phyloP scores from a whole-genome alignment of 2,888 invertebrate genomes.

The Falcaria lacertinaria region DNA sequence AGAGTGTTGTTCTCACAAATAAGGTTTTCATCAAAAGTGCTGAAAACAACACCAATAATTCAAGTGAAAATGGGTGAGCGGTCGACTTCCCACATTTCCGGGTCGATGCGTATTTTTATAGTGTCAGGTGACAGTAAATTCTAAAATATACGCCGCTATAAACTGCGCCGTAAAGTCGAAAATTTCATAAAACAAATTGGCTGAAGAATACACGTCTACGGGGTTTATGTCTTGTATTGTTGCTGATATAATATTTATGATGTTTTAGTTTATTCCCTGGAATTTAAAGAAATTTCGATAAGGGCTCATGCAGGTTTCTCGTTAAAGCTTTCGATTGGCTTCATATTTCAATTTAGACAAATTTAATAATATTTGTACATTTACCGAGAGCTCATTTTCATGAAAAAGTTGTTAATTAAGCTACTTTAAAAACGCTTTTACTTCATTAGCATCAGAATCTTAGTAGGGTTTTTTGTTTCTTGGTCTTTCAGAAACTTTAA shows the following conservation, averaged over 20 bases:
- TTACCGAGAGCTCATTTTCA: conserved; percentile 13
- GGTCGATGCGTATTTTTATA: conserved; percentile 34
- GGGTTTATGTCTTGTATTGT: conserved; percentile 11
- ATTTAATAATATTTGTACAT: too few relatives aligned
- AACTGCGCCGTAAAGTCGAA: conserved; percentile 51
- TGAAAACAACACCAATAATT: neutral
- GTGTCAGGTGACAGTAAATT: conserved; percentile 45
- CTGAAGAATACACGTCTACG: conserved; percentile 9
- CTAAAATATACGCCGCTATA: conserved; percentile 54
- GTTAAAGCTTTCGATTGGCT: too few relatives aligned
- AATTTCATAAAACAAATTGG: conserved; percentile 47
- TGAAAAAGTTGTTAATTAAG: too few relatives aligned
- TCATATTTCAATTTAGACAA: too few relatives aligned
- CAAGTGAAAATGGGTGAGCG: conserved; percentile 19
- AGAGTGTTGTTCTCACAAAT: neutral
- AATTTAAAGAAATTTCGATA: too few relatives aligned
- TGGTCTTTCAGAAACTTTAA: too few relatives aligned
- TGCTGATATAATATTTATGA: conserved; percentile 1
- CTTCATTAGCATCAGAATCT: too few relatives aligned
- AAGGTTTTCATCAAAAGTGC: neutral
- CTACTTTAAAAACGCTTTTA: too few relatives aligned
- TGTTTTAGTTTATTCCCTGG: neutral
- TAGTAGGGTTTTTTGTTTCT: too few relatives aligned
- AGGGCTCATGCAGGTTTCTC: too few relatives aligned
- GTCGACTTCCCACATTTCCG: conserved; percentile 21